Evolutionary conservation across 1,140 invertebrate species (phyloP), one percentile per base, ranked within the genome.

Genomic region (Drosophila parvula): DNA sequence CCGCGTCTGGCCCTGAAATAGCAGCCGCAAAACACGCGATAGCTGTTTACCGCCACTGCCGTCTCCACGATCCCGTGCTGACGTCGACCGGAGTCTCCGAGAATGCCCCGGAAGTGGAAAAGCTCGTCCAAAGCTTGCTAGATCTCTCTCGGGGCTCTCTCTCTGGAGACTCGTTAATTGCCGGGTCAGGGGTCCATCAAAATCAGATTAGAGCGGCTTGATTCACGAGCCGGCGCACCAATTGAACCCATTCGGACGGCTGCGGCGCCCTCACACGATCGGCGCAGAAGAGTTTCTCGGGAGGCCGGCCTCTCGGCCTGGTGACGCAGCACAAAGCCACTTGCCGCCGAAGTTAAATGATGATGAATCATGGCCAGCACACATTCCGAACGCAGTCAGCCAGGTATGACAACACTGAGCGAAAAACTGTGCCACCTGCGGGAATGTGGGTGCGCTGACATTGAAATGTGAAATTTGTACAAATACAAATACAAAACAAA

Each of bases 321-420:
- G 44, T 84, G 81, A 84, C 81, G 60, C 74, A 78, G 78, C 81
- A 69, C 3, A 47, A 73, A 38, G 14, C 9, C 28, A 53, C 38
- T 36, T 53, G 51, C 50, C 50, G 32, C 50, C 50, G 32, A 11
- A 1, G 32, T 30, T 11, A 38, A 44, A n/a, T 43, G 62, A 32
- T 45, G 47, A 57, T 71, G 68, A 70, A 27, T 71, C 65, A 71
- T 61, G 57, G 27, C 18, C 64, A 57, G 28, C 50, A 34, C 45
- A 43, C 65, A 71, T 70, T 70, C 50, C 34, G 40, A 12, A 16
- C 16, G 38, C 18, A 34, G 36, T 18, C 51, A 71, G 51, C 34
- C 65, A 71, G 53, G 68, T 71, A 56, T 47, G 65, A 70, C 61
- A 28, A 27, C 50, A 70, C 50, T 70, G 67, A 7, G 65, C 41